Evolutionary conservation across 1,140 invertebrate species (phyloP), one percentile per base, ranked within the genome.

Genomic region (Thalassaphorura encarpata): DNA sequence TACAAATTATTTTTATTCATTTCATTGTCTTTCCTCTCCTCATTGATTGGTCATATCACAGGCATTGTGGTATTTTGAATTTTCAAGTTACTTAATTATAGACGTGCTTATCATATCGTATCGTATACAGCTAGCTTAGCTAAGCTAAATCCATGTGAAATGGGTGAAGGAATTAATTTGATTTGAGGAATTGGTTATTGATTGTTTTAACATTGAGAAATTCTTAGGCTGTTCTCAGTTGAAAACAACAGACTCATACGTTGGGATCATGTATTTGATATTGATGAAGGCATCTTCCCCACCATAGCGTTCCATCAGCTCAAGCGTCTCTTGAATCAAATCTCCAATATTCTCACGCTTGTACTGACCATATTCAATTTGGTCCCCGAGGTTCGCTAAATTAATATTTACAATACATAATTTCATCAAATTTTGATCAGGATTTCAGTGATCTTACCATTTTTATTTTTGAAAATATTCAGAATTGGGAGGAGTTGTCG

Each of bases 261-360:
- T 96, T 0, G 92, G 92, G 54, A 96, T 80, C 82, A 96, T 91
- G 69, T 95, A 95, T 74, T 97, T 96, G 64, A 97, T 95, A 70
- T 95, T 94, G 64, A 94, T 93, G 68, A 91, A 96, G 5, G 92
- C 90, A 72, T 95, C 88, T 63, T 89, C 83, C 3, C 92, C 91
- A 5, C 92, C 92, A 68, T 86, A 85, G 59, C 79, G 75, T 71
- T 97, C 91, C 52, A 97, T 75, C 21, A 88, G 75, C 75, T 95
- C 88, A 36, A 97, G 73, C 2, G 91, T 95, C 68, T 96, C 89
- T 70, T 95, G 85, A 60, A 96, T 89, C 16, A 90, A 72, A 69
- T 94, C 90, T 0, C 85, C 86, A 43, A 91, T 76, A 68, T 89
- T 95, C 69, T 88, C 83, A 33, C 83, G 77, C 61, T 83, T 82